phyloP scores from a whole-genome alignment of 2,888 invertebrate genomes.

The Pyrochroa serraticornis region DNA sequence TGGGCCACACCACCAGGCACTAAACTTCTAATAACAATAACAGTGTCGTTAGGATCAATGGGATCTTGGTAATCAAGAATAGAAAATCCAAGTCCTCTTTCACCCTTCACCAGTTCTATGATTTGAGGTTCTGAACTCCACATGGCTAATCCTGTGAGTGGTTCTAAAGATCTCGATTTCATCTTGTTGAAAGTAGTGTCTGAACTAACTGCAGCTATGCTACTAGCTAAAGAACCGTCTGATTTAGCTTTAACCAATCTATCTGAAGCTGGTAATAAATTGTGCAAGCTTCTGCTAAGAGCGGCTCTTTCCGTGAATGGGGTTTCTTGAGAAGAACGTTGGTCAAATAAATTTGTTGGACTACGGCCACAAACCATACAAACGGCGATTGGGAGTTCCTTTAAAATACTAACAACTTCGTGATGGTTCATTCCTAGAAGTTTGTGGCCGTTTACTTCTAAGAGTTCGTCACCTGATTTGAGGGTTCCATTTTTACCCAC shows the following conservation, averaged over 20 bases:
- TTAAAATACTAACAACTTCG: slow-evolving; percentile 91
- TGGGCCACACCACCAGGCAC: slow-evolving; percentile 99
- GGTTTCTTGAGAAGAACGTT: slow-evolving; percentile 43
- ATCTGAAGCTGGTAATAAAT: slow-evolving; percentile 70
- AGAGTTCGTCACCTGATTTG: slow-evolving; percentile 92
- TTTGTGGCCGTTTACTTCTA: slow-evolving; percentile 91
- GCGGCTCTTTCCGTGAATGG: slow-evolving; percentile 53
- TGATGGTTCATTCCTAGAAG: slow-evolving; percentile 91
- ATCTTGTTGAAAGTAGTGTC: slow-evolving; percentile 67
- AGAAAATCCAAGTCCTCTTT: slow-evolving; percentile 97
- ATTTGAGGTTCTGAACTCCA: slow-evolving; percentile 98
- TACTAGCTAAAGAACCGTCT: slow-evolving; percentile 80
- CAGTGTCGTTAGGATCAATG: slow-evolving; percentile 92
- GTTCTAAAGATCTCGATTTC: slow-evolving; percentile 92
- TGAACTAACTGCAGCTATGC: slow-evolving; percentile 62
- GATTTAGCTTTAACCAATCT: slow-evolving; percentile 88
- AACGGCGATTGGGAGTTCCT: slow-evolving; percentile 88
- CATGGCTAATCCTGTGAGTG: slow-evolving; percentile 96
- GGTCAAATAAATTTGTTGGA: slow-evolving; percentile 53
- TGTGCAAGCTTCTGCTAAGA: slow-evolving; percentile 66
- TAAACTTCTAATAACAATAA: slow-evolving; percentile 96
- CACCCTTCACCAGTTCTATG: slow-evolving; percentile 95
- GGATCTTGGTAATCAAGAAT: slow-evolving; percentile 97
- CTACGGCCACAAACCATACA: slow-evolving; percentile 86
- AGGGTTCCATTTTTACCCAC: slow-evolving; percentile 91